phyloP scores from a whole-genome alignment of 2,888 invertebrate genomes.

The Agrypnus murinus region DNA sequence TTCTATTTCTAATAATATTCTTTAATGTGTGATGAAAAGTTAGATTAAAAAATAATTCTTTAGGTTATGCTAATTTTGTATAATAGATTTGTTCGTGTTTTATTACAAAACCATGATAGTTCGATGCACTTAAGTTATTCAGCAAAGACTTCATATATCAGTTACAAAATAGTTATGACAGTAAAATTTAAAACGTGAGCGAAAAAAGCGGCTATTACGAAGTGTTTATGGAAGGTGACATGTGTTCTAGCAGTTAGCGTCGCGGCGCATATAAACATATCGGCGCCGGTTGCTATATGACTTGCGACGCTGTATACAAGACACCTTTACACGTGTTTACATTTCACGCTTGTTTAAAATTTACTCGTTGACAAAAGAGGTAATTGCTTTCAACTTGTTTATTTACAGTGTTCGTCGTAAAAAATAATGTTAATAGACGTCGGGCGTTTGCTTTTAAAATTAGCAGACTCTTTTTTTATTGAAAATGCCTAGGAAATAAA shows the following conservation, averaged over 20 bases:
- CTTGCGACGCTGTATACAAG: slow-evolving; percentile 64
- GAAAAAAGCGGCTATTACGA: slow-evolving; percentile 64
- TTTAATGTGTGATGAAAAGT: too few relatives aligned
- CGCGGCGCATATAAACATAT: slow-evolving; percentile 71
- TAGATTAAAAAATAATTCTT: too few relatives aligned
- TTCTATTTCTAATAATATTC: too few relatives aligned
- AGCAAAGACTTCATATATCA: slow-evolving; percentile 34
- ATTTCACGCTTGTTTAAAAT: slow-evolving; percentile 68
- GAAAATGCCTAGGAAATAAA: slow-evolving; percentile 21
- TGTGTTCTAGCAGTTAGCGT: slow-evolving; percentile 63
- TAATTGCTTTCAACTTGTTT: slow-evolving; percentile 68
- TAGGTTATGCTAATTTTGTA: too few relatives aligned
- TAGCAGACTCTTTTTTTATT: slow-evolving; percentile 26
- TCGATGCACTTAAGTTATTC: too few relatives aligned
- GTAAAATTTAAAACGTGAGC: slow-evolving; percentile 35
- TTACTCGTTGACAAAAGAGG: slow-evolving; percentile 71
- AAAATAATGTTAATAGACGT: slow-evolving; percentile 51
- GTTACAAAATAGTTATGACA: slow-evolving; percentile 46
- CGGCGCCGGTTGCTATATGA: slow-evolving; percentile 74
- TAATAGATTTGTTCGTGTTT: too few relatives aligned
- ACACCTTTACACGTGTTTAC: slow-evolving; percentile 66
- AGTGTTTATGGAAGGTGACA: slow-evolving; percentile 68
- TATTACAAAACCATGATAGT: too few relatives aligned
- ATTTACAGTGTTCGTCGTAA: slow-evolving; percentile 55
- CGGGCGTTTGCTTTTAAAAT: slow-evolving; percentile 47